phyloP scores from a whole-genome alignment of 2,888 invertebrate genomes.

The Calameuta pallipes region DNA sequence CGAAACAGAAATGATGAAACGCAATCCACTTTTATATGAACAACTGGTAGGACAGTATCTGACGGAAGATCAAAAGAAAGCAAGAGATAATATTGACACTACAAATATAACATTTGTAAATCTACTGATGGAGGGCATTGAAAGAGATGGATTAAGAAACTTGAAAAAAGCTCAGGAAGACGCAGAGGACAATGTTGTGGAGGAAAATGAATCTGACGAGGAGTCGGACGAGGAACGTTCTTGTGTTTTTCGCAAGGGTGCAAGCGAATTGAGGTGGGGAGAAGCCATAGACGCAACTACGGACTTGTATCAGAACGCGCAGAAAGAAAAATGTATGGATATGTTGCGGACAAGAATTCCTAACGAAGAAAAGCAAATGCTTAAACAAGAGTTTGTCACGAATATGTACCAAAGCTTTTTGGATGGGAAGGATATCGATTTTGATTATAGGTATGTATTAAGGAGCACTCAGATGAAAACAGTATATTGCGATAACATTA shows the following conservation, averaged over 20 bases:
- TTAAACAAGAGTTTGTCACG: conserved; percentile 84
- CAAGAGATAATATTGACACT: conserved; percentile 72
- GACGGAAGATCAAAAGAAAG: conserved; percentile 79
- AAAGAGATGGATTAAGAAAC: conserved; percentile 76
- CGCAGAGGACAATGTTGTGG: conserved; percentile 69
- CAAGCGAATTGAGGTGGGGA: conserved; percentile 67
- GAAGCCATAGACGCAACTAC: conserved; percentile 69
- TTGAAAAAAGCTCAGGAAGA: conserved; percentile 73
- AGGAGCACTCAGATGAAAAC: no score
- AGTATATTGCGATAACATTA: conserved; percentile 8
- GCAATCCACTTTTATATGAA: conserved; percentile 91
- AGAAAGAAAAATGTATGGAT: conserved; percentile 58
- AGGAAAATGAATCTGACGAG: conserved; percentile 61
- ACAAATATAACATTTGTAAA: conserved; percentile 76
- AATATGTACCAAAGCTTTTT: conserved; percentile 89
- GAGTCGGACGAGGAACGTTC: conserved; percentile 40
- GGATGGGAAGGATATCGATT: conserved; percentile 82
- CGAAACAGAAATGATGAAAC: conserved; percentile 92
- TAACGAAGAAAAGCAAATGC: conserved; percentile 70
- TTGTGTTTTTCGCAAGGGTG: conserved; percentile 32
- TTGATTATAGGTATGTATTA: conserved; percentile 77
- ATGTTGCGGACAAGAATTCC: conserved; percentile 67
- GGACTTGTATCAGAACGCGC: conserved; percentile 55
- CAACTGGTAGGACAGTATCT: conserved; percentile 89
- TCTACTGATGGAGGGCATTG: conserved; percentile 84